Conservation (phyloP, 2,113 vertebrate species). For the Barnardius zonarius region DNA sequence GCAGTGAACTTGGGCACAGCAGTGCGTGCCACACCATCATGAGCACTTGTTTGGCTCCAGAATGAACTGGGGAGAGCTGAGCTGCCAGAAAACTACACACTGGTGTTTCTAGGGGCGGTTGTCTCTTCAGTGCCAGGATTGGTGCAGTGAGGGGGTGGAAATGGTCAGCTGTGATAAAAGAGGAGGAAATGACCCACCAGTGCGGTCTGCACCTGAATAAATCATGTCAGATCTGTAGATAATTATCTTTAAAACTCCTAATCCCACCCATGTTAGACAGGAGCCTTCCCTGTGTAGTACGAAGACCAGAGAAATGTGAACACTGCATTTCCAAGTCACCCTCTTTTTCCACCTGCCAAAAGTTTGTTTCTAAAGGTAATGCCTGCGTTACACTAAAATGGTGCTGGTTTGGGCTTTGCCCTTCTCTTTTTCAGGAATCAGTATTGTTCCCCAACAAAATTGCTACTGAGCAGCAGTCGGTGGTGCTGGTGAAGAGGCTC, state of each 20-base stretch:
- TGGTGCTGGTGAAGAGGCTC: constrained; percentile 74
- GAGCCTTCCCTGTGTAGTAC: neutral
- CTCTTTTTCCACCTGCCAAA: neutral
- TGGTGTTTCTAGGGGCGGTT: neutral
- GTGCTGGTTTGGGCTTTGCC: neutral
- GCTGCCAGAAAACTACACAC: neutral
- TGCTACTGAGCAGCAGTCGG: constrained; percentile 61
- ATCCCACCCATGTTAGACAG: neutral
- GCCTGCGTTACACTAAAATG: neutral
- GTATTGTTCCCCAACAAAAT: constrained; percentile 60
- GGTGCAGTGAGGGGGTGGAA: neutral
- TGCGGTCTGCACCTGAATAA: neutral
- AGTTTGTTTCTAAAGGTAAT: neutral
- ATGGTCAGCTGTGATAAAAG: neutral
- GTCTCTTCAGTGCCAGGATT: neutral
- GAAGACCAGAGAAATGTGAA: neutral
- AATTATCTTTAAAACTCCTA: neutral
- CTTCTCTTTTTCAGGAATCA: neutral
- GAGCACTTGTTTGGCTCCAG: neutral
- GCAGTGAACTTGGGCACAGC: neutral
- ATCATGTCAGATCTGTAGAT: neutral
- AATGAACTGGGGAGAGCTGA: neutral
- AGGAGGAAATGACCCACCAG: neutral
- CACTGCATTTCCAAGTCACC: neutral
- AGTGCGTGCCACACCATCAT: neutral